A percentile compares a stretch with the other conserved stretches of the same genome.
Evolutionary conservation across 2,888 invertebrate genomes (phyloP).

Genomic region (Nyleta sp.): DNA sequence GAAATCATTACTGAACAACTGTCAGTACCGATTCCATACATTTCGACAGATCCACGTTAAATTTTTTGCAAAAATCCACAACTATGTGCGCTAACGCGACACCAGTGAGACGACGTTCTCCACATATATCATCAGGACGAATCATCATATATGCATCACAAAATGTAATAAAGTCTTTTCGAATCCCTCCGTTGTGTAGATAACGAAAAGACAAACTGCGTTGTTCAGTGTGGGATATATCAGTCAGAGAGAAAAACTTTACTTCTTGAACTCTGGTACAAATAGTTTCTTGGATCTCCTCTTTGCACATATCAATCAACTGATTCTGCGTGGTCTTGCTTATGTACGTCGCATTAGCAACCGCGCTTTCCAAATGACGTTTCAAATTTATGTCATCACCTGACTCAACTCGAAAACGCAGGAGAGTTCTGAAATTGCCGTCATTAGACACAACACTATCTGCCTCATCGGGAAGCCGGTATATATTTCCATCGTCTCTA

Average conservation of each 20-base stretch:
- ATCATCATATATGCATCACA: slow-evolving; percentile 66
- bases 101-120: slow-evolving; percentile 67
- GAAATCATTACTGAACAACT: slow-evolving; percentile 73
- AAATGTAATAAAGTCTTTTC: slow-evolving; percentile 70
- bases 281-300: slow-evolving; percentile 67
- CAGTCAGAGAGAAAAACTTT: slow-evolving; percentile 68
- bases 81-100: slow-evolving; percentile 63
- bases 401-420: slow-evolving; percentile 65
- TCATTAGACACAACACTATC: slow-evolving; percentile 24
- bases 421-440: slow-evolving; percentile 68
- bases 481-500: too few relatives aligned
- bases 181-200: slow-evolving; percentile 32
- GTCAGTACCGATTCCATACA: slow-evolving; percentile 71
- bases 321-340: slow-evolving; percentile 73
- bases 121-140: slow-evolving; percentile 51
- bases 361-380: slow-evolving; percentile 67
- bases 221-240: slow-evolving; percentile 70
- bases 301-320: slow-evolving; percentile 69
- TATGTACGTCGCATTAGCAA: slow-evolving; percentile 67
- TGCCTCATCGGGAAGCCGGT: too few relatives aligned
- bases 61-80: slow-evolving; percentile 65
- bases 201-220: slow-evolving; percentile 69
- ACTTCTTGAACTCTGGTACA: slow-evolving; percentile 53
- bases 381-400: slow-evolving; percentile 67
- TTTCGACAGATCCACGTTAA: slow-evolving; percentile 65